Evolutionary conservation across 2,888 invertebrate genomes (phyloP), one percentile per base, ranked within the genome.

Genomic region (Amiota communis): DNA sequence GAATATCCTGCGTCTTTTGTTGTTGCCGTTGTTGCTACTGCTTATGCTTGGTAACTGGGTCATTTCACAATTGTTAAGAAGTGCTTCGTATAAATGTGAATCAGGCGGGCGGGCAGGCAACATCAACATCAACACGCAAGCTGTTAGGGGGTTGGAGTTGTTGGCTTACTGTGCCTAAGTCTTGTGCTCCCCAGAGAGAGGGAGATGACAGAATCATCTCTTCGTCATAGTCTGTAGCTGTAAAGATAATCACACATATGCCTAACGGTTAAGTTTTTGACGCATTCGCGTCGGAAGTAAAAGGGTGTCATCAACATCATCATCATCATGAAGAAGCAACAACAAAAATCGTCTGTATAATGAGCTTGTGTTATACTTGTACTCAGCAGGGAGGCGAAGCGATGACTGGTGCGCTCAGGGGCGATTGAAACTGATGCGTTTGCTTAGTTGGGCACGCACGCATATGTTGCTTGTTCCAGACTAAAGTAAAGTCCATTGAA

Each of bases 241-340:
- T 75, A 81, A 36, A 84, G 83, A 83, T 83, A 83, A 83, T 83
- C 83, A 83, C 83, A 82, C 83, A 83, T 83, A 83, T 83, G 83
- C 83, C 83, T 80, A 83, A 83, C 83, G 83, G 83, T 83, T 83
- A 83, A 83, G 83, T 83, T 83, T 83, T 83, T 83, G 83, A 83
- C 84, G 83, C 82, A 77, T 20, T n/a, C 71, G 61, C 67, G 67
- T 67, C 77, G 79, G 75, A 80, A 73, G 76, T 77, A 78, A 76
- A 48, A 77, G 80, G 79, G 81, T 82, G 82, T 83, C 82, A 79
- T 56, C 71, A 56, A 20, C 61, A 70, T 53, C 68, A 68, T 15
- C 46, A 70, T 11, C 57, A 70, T 74, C 81, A 80, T 78, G 36
- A 36, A 36, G 8, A 36, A 53, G 64, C 56, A 47, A 67, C 68